Conservation (phyloP, 2,888 invertebrate genomes). For the Callimorpha dominula region DNA sequence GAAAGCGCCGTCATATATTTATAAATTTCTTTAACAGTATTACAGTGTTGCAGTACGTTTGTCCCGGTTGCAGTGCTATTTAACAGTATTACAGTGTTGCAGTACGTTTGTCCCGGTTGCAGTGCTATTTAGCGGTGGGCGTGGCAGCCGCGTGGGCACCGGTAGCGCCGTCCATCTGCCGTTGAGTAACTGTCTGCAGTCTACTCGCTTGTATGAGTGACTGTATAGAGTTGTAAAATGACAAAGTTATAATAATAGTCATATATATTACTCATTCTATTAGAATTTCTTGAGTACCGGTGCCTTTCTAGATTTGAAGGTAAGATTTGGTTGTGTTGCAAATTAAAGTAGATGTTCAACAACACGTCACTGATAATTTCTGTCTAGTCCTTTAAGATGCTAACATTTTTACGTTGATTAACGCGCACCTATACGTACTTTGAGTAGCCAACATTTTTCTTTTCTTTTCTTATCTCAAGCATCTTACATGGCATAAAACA, state of each 20-base stretch:
- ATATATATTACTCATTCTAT: not conserved
- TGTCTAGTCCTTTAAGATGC: not conserved
- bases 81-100: conserved; percentile 37
- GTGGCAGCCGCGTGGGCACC: conserved; percentile 49
- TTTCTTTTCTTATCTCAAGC: not conserved
- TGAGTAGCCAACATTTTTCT: not conserved
- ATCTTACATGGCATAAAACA: not conserved
- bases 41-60: conserved; percentile 21
- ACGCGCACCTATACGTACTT: not conserved
- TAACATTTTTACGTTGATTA: no score
- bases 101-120: conserved; percentile 20
- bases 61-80: conserved; percentile 37
- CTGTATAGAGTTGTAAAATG: conserved; percentile 28
- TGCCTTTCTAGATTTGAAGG: not conserved
- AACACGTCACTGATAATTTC: not conserved
- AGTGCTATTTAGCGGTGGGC: conserved; percentile 50
- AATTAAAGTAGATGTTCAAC: not conserved
- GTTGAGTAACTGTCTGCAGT: conserved; percentile 70
- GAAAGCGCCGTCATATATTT: not conserved
- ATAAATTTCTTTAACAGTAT: not conserved
- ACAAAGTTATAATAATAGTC: not conserved
- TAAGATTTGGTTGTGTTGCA: not conserved
- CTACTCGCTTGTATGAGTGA: conserved; percentile 32
- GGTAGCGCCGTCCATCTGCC: conserved; percentile 70
- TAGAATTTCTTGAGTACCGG: not conserved